These are phyloP conservation scores for Agonopterix heracliana DNA, from an alignment of 2,888 invertebrate species.

Conservation along the genomic window DNA sequence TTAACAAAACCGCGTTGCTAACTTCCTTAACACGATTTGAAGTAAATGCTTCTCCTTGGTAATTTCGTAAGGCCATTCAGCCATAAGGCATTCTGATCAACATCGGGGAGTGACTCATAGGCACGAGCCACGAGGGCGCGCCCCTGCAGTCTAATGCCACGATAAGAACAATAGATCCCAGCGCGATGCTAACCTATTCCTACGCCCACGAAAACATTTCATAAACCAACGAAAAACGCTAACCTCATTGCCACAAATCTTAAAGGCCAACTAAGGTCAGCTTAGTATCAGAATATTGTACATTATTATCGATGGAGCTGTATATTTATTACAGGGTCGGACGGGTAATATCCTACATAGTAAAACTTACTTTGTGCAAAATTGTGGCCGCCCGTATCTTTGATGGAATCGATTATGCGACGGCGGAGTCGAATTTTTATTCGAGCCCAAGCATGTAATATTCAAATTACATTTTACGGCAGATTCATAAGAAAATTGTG, in stretches of 20 bases:
- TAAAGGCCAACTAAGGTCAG: conserved; percentile 21
- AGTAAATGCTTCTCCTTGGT: conserved; percentile 19
- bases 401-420: conserved; percentile 29
- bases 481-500: conserved; percentile 35
- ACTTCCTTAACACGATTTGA: conserved; percentile 47
- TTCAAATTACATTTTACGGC: conserved; percentile 47
- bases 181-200: not conserved
- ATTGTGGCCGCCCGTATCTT: conserved; percentile 17
- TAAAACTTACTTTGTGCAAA: conserved; percentile 7
- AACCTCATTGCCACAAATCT: conserved; percentile 11
- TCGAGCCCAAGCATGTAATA: conserved; percentile 35
- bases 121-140: conserved; percentile 24
- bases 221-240: conserved; percentile 12
- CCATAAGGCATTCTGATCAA: conserved; percentile 45
- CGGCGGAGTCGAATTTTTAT: conserved; percentile 32
- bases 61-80: conserved; percentile 9
- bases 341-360: conserved; percentile 1
- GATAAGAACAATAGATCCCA: conserved; percentile 32
- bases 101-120: conserved; percentile 33
- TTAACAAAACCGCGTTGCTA: conserved; percentile 35
- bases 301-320: conserved; percentile 12
- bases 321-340: conserved; percentile 24
- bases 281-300: conserved; percentile 15
- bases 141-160: conserved; percentile 9
- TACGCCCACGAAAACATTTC: conserved; percentile 5